Evolutionary conservation across 2,888 invertebrate species (phyloP).

Genomic region (Erannis defoliaria): DNA sequence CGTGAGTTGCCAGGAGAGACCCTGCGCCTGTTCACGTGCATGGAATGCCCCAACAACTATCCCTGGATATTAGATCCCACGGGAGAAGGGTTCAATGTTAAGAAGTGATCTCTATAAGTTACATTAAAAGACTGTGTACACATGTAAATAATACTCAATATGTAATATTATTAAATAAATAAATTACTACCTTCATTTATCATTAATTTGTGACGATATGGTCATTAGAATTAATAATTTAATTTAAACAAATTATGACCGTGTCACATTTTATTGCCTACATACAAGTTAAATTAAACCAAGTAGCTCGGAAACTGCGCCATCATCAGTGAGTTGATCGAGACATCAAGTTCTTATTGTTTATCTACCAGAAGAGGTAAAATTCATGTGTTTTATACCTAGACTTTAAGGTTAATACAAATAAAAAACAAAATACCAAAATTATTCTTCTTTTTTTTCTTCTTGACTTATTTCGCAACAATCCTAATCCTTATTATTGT

Average conservation of each 20-base stretch:
- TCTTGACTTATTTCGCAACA: too few species aligned
- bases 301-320: slow-evolving; percentile 12
- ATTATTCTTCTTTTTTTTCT: too few species aligned
- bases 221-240: slow-evolving; percentile 32
- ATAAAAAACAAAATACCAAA: slow-evolving; percentile 18
- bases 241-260: slow-evolving; percentile 30
- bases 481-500: too few species aligned
- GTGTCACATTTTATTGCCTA: slow-evolving; percentile 9
- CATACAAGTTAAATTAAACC: not conserved
- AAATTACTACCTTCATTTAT: slow-evolving; percentile 51
- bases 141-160: slow-evolving; percentile 86
- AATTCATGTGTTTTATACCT: slow-evolving; percentile 24
- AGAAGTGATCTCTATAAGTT: slow-evolving; percentile 88
- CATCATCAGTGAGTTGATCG: slow-evolving; percentile 18
- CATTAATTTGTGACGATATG: slow-evolving; percentile 61
- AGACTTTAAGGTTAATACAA: slow-evolving; percentile 27
- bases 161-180: slow-evolving; percentile 74
- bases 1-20: slow-evolving; percentile 97
- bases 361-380: slow-evolving; percentile 21
- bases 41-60: slow-evolving; percentile 98
- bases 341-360: slow-evolving; percentile 23
- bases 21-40: slow-evolving; percentile 96
- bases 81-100: slow-evolving; percentile 96
- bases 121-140: slow-evolving; percentile 85
- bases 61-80: slow-evolving; percentile 98